Evolutionary conservation across 2,888 invertebrate species (phyloP).

Genomic region (Eupithecia centaureata): DNA sequence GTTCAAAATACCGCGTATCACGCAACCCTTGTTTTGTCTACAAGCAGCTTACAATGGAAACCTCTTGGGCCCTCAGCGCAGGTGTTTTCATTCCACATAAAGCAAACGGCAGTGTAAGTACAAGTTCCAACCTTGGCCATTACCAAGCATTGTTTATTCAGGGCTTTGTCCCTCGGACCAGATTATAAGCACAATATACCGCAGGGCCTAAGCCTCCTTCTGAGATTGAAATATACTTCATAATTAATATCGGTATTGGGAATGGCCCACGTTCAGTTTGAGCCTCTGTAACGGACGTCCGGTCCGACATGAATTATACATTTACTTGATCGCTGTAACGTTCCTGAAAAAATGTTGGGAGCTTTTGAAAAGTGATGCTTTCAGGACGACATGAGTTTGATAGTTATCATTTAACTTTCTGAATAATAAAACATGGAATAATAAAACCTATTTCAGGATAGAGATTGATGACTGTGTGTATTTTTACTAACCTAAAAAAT

Average conservation of each 20-base stretch:
- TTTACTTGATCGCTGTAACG: conserved; percentile 43
- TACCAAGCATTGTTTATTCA: conserved; percentile 60
- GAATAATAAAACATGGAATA: neutral
- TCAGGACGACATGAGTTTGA: neutral
- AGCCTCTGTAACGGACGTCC: conserved; percentile 62
- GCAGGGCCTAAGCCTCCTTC: conserved; percentile 36
- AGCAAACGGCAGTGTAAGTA: conserved; percentile 55
- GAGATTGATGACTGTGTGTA: neutral
- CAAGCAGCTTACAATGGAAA: conserved; percentile 44
- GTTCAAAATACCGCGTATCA: conserved; percentile 17
- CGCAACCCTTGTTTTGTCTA: conserved; percentile 40
- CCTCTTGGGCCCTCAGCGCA: conserved; percentile 47
- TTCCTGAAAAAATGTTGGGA: neutral
- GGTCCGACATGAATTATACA: conserved; percentile 75
- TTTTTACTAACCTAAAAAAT: neutral
- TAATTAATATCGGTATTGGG: conserved; percentile 64
- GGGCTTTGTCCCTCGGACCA: conserved; percentile 47
- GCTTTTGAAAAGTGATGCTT: neutral
- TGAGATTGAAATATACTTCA: conserved; percentile 45
- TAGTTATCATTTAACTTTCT: neutral
- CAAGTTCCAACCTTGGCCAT: conserved; percentile 52
- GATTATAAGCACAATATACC: conserved; percentile 42
- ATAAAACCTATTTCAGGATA: neutral
- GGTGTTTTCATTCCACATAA: conserved; percentile 61
- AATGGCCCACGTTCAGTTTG: conserved; percentile 70